Evolutionary conservation across 2,888 invertebrate genomes (phyloP), one percentile per base, ranked within the genome.

Genomic region (Latheticus oryzae): DNA sequence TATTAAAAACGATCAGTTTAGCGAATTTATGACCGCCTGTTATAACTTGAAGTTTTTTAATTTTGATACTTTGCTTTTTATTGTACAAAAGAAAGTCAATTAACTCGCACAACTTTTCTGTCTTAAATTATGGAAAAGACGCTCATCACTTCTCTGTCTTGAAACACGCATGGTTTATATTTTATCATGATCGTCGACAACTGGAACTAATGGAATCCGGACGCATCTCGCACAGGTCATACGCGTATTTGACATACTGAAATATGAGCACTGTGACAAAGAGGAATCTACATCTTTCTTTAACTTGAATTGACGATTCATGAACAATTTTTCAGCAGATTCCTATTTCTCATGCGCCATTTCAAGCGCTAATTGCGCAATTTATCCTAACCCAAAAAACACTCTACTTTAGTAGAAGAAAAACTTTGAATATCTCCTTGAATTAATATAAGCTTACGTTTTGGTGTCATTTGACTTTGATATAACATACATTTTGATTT

Each of bases 181-280:
- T 73, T 70, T 68, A 69, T 74, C 74, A 73, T 65, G 65, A 62
- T n/a, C 60, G 61, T 68, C 69, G 74, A 74, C 74, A 73, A 72
- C 64, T 73, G 73, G 73, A 74, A 74, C 74, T 74, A 75, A 74
- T 74, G 72, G 73, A 74, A 73, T 75, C 72, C 62, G 61, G 45
- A 54, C 64, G 59, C 59, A 54, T 65, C 65, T 64, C 66, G 66
- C 64, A 56, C 65, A 66, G 69, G 69, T 68, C 69, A 68, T 65
- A 71, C 72, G 71, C 71, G 71, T 67, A 71, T 73, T 73, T 72
- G 73, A 72, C 70, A 70, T 63, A 57, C 59, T 64, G 66, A 70
- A 66, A 68, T 69, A 71, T 68, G 67, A 67, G 67, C 54, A 60
- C 58, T 62, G 63, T 66, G 68, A 65, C 72, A 69, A 61, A 57